These are phyloP conservation scores for Hormiphora californensis DNA, from an alignment of 37 sponge, comb jelly and placozoan genomes.

Conservation along the genomic window DNA sequence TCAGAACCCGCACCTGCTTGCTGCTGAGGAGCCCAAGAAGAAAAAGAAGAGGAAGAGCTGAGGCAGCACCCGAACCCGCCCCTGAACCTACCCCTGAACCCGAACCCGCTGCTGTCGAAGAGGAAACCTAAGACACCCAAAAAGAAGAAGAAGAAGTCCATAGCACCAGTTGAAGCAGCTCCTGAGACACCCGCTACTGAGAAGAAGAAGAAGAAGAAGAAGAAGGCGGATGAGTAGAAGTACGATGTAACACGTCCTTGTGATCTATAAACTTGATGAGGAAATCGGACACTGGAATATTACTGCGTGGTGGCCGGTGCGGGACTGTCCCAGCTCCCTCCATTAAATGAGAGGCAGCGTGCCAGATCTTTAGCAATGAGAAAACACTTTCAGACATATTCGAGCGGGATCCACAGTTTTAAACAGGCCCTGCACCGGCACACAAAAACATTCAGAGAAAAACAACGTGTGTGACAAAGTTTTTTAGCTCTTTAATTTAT, in stretches of 20 bases:
- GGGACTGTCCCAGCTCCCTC: no score
- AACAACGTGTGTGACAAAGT: no score
- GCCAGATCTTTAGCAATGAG: neutral
- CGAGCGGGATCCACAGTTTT: neutral
- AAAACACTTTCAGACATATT: neutral
- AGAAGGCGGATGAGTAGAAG: slow-evolving; percentile 23
- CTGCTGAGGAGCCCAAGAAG: slow-evolving; percentile 33
- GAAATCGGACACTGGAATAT: neutral
- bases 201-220: slow-evolving; percentile 78
- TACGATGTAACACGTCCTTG: neutral
- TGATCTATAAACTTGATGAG: neutral
- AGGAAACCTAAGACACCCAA: neutral
- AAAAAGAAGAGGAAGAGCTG: slow-evolving; percentile 41
- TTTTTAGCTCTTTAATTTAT: no score
- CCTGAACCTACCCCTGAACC: neutral
- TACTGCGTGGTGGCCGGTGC: neutral
- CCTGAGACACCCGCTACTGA: slow-evolving; percentile 35
- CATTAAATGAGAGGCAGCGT: neutral
- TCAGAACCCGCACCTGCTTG: neutral
- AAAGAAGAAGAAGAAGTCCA: slow-evolving; percentile 26
- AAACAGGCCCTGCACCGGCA: no score
- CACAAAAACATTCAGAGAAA: no score
- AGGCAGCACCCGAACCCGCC: no score
- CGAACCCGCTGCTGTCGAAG: neutral
- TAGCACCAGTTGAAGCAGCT: slow-evolving; percentile 26